Base-by-base conservation (phyloP, 2,888 invertebrate species). In the Asteroscopus sphinx region DNA sequence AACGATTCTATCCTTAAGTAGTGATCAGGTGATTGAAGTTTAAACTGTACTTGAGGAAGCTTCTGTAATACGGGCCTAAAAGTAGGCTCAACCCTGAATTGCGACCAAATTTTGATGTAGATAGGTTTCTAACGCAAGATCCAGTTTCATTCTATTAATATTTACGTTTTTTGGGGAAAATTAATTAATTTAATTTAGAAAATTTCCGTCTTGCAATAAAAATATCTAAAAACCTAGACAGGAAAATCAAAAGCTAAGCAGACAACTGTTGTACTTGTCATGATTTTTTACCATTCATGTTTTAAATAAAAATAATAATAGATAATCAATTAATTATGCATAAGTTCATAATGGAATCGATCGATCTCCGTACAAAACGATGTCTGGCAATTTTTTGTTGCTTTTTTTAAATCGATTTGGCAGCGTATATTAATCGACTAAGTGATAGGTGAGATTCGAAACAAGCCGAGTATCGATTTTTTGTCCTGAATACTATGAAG, bases 351-450 rank as follows among this genome's bases (percentile, higher is more conserved):
- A 56, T 35, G 37, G 39, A 15, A 28, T 11, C 21, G 6, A 47
- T 51, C 36, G 25, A 42, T 49, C 41, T 46, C 12, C 1, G 32
- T 33, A 6, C 32, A 28, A 9, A 55, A 36, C 25, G n/a, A 37
- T 5, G n/a, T 15, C 46, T 36, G 8, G 12, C 28, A 11, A 26
- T 16, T 64, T 66, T 69, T 44, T 48, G 33, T 17, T 25, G 36
- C 9, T 5, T 64, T 36, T 30, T 33, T 41, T n/a, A 47, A 57
- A 64, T 63, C 65, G 44, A 69, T 69, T 64, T 47, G 47, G 12
- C 35, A 51, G n/a, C 39, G 39, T 47, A 40, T 52, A 30, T 15
- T 56, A 47, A 67, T 69, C 16, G 63, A 54, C 35, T 48, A 63
- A 67, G 47, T 56, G 35, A 52, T 44, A 56, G 64, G 44, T 44